phyloP scores from a whole-genome alignment of 2,113 vertebrate species.

The Capreolus pygargus region DNA sequence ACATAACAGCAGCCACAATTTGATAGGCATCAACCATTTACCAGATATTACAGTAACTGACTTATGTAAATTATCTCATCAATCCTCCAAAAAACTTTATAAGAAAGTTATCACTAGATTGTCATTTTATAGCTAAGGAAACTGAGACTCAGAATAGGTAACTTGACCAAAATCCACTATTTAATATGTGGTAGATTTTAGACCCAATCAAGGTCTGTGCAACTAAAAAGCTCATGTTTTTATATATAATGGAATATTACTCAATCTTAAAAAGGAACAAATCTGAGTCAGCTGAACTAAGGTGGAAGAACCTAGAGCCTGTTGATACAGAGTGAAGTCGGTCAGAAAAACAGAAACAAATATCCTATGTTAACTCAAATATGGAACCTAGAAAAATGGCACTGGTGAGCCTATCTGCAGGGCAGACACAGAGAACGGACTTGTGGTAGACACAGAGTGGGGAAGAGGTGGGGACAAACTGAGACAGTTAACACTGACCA shows the following conservation, averaged over 20 bases:
- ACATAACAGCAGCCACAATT: background rate
- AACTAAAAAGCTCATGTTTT: background rate
- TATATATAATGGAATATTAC: background rate
- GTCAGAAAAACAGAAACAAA: background rate
- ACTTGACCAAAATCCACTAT: background rate
- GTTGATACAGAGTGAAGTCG: background rate
- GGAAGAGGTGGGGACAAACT: background rate
- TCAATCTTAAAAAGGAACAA: background rate
- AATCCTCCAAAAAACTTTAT: background rate
- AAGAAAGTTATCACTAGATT: background rate
- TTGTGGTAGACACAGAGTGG: background rate
- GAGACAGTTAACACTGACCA: background rate
- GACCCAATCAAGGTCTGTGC: background rate
- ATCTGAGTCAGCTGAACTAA: background rate
- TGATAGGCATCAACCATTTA: background rate
- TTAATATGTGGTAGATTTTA: background rate
- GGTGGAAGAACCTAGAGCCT: background rate
- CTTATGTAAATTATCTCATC: conserved; percentile 13
- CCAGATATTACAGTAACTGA: background rate
- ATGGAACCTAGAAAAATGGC: background rate
- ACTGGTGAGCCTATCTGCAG: background rate
- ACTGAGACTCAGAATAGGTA: background rate
- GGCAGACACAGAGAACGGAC: background rate
- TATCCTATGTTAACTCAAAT: background rate
- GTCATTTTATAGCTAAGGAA: conserved; percentile 6